Base-by-base conservation (phyloP, 2,888 invertebrate genomes). In the Mimumesa dahlbomi region DNA sequence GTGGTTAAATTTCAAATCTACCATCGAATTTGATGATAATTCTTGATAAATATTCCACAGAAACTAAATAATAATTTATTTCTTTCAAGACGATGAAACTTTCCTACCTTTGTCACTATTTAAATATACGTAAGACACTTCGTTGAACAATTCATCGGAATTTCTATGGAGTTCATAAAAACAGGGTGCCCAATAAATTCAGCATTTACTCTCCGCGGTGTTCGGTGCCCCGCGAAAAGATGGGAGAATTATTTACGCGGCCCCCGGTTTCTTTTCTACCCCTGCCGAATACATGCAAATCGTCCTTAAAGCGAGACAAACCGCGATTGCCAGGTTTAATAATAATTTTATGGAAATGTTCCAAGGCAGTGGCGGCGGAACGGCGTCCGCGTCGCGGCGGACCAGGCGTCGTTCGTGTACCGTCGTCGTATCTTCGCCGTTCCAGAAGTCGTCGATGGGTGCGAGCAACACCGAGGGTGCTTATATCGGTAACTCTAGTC, bases 271-370 rank as follows among this genome's bases (percentile, higher is more conserved):
- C 11, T 9, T 16, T 34, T 49, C 38, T 45, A 38, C 25, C 34
- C 13, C 11, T 11, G n/a, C 16, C 22, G 29, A 25, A 19, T 36
- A 52, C 40, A 53, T 53, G 61, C 66, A 66, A 67, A 62, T 63
- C 67, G 62, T 3, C 56, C 13, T 56, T 49, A 61, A 65, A 74
- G 73, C 49, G 56, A 74, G 59, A 58, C 40, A 58, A 69, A 61
- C 65, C 70, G 31, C 46, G 54, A 66, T 62, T 54, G 62, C 43
- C 71, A 73, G 77, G 81, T 79, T 82, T 83, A 81, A 85, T 85
- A 86, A 86, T 85, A 85, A 86, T 85, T 84, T 84, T 83, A 85
- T 86, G 86, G 78, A 86, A 85, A 84, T 84, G 82, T 82, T 80
- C 73, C 73, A 71, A 76, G 67, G 65, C 63, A 75, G 34, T 45